phyloP scores from a whole-genome alignment of 2,113 vertebrate genomes.

The Tupaia chinensis region DNA sequence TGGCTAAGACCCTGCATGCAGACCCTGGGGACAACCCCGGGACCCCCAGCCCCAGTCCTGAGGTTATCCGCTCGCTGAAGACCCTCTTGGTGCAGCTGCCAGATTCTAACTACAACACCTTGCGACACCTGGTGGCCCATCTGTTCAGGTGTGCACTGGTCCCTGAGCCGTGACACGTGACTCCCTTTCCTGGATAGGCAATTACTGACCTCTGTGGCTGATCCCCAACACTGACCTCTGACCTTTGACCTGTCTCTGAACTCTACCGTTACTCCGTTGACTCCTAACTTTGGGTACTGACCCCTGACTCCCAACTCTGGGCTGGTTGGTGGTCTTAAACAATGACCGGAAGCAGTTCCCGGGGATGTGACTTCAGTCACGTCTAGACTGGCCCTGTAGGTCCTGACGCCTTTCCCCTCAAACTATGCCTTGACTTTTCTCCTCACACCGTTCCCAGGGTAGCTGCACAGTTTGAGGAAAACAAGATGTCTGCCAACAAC shows the following conservation, averaged over 20 bases:
- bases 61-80: conserved; percentile 81
- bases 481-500: conserved; percentile 96
- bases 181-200: neutral
- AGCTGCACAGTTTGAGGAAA: conserved; percentile 91
- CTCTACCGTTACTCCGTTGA: conserved; percentile 39
- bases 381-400: neutral
- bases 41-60: conserved; percentile 67
- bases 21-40: conserved; percentile 55
- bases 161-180: neutral
- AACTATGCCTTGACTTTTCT: neutral
- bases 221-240: conserved; percentile 29
- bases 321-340: neutral
- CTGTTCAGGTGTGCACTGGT: conserved; percentile 90
- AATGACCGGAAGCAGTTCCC: neutral
- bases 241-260: conserved; percentile 32
- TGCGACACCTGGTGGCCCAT: conserved; percentile 92
- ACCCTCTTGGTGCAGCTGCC: conserved; percentile 90
- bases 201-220: neutral
- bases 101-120: conserved; percentile 91
- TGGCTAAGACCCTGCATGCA: conserved; percentile 90
- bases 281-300: neutral
- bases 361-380: neutral
- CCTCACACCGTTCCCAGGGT: conserved; percentile 86
- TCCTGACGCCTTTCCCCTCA: neutral
- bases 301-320: neutral